These are phyloP conservation scores for Halesus radiatus DNA, from an alignment of 1,140 invertebrate species.

Conservation along the genomic window DNA sequence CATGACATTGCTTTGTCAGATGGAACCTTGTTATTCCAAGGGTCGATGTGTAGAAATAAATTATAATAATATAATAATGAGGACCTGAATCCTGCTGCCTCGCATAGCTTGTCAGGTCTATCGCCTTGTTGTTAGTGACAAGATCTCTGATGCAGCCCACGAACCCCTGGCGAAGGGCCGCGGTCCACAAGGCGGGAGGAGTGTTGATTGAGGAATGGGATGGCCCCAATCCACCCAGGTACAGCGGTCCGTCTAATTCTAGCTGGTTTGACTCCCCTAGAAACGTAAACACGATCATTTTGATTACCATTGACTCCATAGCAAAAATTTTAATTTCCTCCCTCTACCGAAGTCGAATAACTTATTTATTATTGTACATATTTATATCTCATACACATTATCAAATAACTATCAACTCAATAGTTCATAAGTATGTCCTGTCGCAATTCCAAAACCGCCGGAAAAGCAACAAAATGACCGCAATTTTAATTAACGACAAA, in stretches of 20 bases:
- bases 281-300: slow-evolving; percentile 28
- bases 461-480: too few relatives aligned
- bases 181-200: slow-evolving; percentile 93
- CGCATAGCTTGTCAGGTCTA: slow-evolving; percentile 92
- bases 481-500: too few relatives aligned
- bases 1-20: too few relatives aligned
- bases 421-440: too few relatives aligned
- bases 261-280: slow-evolving; percentile 87
- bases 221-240: slow-evolving; percentile 88
- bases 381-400: too few relatives aligned
- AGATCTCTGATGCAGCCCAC: slow-evolving; percentile 96
- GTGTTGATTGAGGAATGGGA: slow-evolving; percentile 80
- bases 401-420: too few relatives aligned
- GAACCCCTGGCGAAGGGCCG: slow-evolving; percentile 89
- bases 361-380: too few relatives aligned
- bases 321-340: too few relatives aligned
- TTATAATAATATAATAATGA: neutral
- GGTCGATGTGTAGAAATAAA: too few relatives aligned
- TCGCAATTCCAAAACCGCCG: too few relatives aligned
- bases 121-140: slow-evolving; percentile 90
- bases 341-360: too few relatives aligned
- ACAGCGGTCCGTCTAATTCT: slow-evolving; percentile 91
- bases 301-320: neutral
- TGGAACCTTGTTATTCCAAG: too few relatives aligned
- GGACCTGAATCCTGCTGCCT: slow-evolving; percentile 91